A percentile compares a stretch with the other conserved stretches of the same genome.
phyloP scores from a whole-genome alignment of 2,888 invertebrate species.

The Tiliacea citrago region DNA sequence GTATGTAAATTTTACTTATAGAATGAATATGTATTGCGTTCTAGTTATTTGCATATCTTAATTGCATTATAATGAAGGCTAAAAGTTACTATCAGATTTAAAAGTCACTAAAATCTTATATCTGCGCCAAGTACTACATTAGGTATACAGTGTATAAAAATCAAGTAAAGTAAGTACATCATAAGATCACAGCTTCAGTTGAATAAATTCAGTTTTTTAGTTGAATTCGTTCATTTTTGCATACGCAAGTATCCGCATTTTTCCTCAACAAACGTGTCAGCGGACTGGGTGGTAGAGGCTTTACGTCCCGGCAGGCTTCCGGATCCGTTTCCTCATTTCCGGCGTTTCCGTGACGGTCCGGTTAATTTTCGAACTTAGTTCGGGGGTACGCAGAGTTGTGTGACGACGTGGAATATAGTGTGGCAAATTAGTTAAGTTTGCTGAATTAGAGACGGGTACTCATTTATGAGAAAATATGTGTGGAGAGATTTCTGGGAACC shows the following conservation, averaged over 20 bases:
- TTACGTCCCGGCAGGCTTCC: slow-evolving; percentile 61
- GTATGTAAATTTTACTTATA: no score
- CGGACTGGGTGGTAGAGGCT: slow-evolving; percentile 13
- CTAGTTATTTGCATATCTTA: no score
- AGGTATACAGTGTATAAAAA: background rate
- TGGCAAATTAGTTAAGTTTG: slow-evolving; percentile 43
- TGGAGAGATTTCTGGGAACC: background rate
- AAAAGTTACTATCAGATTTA: no score
- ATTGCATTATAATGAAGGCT: no score
- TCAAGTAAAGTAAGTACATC: background rate
- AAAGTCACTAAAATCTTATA: no score
- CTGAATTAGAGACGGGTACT: background rate
- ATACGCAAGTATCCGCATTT: slow-evolving; percentile 32
- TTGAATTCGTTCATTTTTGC: slow-evolving; percentile 4
- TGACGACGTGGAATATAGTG: slow-evolving; percentile 18
- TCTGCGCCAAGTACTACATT: background rate
- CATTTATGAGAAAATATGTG: background rate
- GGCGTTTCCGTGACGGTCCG: slow-evolving; percentile 60
- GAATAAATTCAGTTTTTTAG: background rate
- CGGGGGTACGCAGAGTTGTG: slow-evolving; percentile 22
- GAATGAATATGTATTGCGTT: no score
- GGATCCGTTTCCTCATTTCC: slow-evolving; percentile 65
- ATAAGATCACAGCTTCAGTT: no score
- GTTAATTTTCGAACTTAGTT: slow-evolving; percentile 62
- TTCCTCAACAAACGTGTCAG: slow-evolving; percentile 29